Percentiles rank a stretch among this genome's conserved stretches.
Conservation (phyloP, 2,797 vertebrate genomes). For the Peromyscus aztecus region DNA sequence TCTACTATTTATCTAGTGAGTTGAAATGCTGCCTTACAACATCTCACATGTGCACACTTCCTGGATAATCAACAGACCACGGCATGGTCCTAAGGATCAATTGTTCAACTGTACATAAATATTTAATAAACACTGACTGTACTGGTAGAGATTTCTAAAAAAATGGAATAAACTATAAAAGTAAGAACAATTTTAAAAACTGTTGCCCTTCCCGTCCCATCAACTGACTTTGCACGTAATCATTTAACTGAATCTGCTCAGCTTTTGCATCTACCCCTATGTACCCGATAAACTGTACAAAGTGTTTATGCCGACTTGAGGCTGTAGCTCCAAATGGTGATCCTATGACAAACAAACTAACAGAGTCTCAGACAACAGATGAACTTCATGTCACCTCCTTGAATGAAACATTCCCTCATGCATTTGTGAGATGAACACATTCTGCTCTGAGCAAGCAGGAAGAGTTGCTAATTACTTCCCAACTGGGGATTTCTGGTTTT, state of each 20-base stretch:
- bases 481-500: neutral
- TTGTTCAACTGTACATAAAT: neutral
- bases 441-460: neutral
- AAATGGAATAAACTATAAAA: neutral
- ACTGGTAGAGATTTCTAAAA: neutral
- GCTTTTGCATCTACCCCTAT: neutral
- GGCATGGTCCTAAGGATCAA: neutral
- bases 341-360: neutral
- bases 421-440: neutral
- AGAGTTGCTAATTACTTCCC: neutral
- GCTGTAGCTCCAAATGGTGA: neutral
- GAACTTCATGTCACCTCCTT: neutral
- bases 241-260: neutral
- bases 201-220: neutral
- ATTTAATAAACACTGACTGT: neutral
- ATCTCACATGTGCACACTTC: neutral
- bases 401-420: neutral
- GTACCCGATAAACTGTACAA: neutral
- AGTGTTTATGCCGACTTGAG: neutral
- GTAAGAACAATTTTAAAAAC: constrained; percentile 15
- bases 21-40: neutral
- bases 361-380: neutral
- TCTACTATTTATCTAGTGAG: neutral
- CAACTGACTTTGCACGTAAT: neutral
- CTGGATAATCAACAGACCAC: neutral